These are phyloP conservation scores for Chlamydotis undulata DNA, from an alignment of 2,113 vertebrate genomes.

Conservation along the genomic window DNA sequence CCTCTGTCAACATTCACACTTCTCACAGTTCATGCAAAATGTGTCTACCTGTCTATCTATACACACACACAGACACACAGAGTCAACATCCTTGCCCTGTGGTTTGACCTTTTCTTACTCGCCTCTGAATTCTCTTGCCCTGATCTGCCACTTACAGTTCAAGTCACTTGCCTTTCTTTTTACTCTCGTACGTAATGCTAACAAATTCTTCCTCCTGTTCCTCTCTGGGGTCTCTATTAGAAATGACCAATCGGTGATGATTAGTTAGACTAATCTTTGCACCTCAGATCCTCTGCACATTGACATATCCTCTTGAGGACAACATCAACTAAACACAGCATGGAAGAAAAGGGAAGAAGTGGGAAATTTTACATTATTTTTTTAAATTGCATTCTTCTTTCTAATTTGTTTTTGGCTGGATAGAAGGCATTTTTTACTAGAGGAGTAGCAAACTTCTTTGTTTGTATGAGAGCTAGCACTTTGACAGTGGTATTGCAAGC, in stretches of 20 bases:
- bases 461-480: background rate
- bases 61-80: background rate
- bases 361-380: background rate
- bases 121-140: background rate
- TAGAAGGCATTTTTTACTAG: background rate
- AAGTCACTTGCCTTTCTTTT: background rate
- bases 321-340: background rate
- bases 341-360: background rate
- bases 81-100: background rate
- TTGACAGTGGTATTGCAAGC: background rate
- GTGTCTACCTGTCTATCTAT: background rate
- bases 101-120: background rate
- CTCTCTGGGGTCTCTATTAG: background rate
- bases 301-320: background rate
- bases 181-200: background rate
- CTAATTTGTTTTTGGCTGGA: background rate
- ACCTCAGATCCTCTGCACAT: background rate
- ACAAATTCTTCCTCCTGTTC: background rate
- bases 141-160: background rate
- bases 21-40: background rate
- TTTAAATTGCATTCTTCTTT: background rate
- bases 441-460: background rate
- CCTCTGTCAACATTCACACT: background rate
- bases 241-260: background rate
- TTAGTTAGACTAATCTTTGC: background rate